These are phyloP conservation scores for Himalopsyche tibetana DNA, from an alignment of 2,888 invertebrate genomes.

Conservation along the genomic window DNA sequence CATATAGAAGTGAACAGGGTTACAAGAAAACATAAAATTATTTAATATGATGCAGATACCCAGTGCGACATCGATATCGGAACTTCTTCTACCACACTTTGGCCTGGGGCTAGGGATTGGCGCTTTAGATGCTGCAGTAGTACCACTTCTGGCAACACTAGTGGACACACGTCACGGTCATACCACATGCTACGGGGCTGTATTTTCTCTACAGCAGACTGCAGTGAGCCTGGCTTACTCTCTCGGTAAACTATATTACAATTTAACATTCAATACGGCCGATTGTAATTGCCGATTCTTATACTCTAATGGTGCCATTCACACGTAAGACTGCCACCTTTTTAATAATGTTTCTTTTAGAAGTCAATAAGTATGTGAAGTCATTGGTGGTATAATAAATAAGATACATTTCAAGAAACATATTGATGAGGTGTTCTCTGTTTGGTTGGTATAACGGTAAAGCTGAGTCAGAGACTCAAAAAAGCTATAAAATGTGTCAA, in stretches of 20 bases:
- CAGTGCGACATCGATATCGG: conserved; percentile 78
- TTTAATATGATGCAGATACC: conserved; percentile 75
- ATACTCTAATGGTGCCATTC: too few relatives aligned
- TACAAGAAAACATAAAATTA: background rate
- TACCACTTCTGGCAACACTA: conserved; percentile 85
- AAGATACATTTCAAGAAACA: too few relatives aligned
- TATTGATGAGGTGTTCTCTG: too few relatives aligned
- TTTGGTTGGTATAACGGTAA: too few relatives aligned
- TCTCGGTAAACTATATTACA: conserved; percentile 75
- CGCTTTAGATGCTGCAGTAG: conserved; percentile 86
- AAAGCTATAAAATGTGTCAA: too few relatives aligned
- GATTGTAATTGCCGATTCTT: too few relatives aligned
- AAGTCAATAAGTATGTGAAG: too few relatives aligned
- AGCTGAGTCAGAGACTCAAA: too few relatives aligned
- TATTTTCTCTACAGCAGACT: conserved; percentile 90
- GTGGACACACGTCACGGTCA: conserved; percentile 79
- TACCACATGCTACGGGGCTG: conserved; percentile 83
- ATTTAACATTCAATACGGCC: too few relatives aligned
- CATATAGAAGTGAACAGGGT: background rate
- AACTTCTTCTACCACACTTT: conserved; percentile 86
- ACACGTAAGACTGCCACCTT: too few relatives aligned
- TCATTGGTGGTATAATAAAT: too few relatives aligned
- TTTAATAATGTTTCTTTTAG: too few relatives aligned
- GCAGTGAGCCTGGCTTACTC: conserved; percentile 89
- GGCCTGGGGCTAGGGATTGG: conserved; percentile 88